Evolutionary conservation across 92 coral and sea anemone species (phyloP).

Genomic region (Isaurus tuberculatus): DNA sequence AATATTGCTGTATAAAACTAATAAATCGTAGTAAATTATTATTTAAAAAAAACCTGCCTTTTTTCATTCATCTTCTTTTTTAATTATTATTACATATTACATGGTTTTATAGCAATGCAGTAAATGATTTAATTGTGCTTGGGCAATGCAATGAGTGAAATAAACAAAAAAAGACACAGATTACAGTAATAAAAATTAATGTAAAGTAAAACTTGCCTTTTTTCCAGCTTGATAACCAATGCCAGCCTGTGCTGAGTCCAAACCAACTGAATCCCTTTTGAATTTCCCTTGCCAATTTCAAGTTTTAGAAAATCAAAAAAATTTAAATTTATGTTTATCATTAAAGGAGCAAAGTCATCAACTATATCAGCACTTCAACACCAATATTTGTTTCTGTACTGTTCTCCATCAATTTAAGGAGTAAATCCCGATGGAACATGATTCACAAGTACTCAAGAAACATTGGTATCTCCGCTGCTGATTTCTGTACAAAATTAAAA

Average conservation of each 20-base stretch:
- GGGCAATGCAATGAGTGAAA: not conserved
- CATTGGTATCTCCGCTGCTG: slow-evolving; percentile 49
- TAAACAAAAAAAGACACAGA: not conserved
- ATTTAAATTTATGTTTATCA: not conserved
- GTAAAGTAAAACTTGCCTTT: not conserved
- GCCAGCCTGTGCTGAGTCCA: slow-evolving; percentile 1
- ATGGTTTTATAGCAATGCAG: no score
- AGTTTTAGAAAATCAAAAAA: slow-evolving; percentile 24
- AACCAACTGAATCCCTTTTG: slow-evolving; percentile 1
- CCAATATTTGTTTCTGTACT: not conserved
- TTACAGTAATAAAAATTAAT: not conserved
- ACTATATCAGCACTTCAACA: slow-evolving; percentile 4
- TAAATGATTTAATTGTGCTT: not conserved
- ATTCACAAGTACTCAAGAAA: slow-evolving; percentile 45
- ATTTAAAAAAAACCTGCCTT: no score
- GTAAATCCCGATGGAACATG: slow-evolving; percentile 8
- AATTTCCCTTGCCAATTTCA: slow-evolving; percentile 15
- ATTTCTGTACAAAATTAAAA: slow-evolving; percentile 14
- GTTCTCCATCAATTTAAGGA: slow-evolving; percentile 18
- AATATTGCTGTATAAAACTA: no score
- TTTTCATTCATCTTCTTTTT: no score
- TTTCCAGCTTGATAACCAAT: not conserved
- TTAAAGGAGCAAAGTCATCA: not conserved
- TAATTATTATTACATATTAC: no score
- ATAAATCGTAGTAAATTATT: no score